These are phyloP conservation scores for Nilaparvata lugens DNA, from an alignment of 1,140 invertebrate genomes.

Conservation along the genomic window DNA sequence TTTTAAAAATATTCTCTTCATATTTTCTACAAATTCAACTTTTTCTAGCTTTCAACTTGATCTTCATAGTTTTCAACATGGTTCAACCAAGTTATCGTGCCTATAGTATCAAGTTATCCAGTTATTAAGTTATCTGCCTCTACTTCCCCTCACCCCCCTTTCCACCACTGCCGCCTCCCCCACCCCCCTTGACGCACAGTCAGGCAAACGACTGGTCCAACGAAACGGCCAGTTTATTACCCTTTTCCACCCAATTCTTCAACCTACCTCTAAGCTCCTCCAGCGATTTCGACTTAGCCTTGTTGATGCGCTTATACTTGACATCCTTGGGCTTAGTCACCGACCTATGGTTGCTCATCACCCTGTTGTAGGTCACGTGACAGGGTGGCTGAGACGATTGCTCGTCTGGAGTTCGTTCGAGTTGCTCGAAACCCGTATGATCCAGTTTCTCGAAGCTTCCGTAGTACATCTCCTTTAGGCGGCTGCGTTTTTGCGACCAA, in stretches of 20 bases:
- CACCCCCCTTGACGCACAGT: slow-evolving; percentile 3
- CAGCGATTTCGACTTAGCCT: slow-evolving; percentile 79
- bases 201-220: slow-evolving; percentile 40
- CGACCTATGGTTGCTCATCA: slow-evolving; percentile 81
- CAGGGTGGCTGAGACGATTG: slow-evolving; percentile 30
- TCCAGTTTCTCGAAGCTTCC: slow-evolving; percentile 40
- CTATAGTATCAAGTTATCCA: no score
- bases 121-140: no score
- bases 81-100: no score
- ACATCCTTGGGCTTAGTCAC: slow-evolving; percentile 85
- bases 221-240: slow-evolving; percentile 50
- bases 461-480: slow-evolving; percentile 30
- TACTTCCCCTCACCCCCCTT: no score
- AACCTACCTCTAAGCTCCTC: slow-evolving; percentile 72
- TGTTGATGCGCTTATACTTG: slow-evolving; percentile 83
- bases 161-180: no score
- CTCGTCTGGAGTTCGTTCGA: no score
- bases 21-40: no score
- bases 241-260: slow-evolving; percentile 75
- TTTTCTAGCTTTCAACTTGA: no score
- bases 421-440: no score
- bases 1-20: no score
- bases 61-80: no score
- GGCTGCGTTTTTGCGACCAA: not conserved
- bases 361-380: slow-evolving; percentile 70